Evolutionary conservation across 2,113 vertebrate species (phyloP).

Genomic region (Sprattus sprattus): DNA sequence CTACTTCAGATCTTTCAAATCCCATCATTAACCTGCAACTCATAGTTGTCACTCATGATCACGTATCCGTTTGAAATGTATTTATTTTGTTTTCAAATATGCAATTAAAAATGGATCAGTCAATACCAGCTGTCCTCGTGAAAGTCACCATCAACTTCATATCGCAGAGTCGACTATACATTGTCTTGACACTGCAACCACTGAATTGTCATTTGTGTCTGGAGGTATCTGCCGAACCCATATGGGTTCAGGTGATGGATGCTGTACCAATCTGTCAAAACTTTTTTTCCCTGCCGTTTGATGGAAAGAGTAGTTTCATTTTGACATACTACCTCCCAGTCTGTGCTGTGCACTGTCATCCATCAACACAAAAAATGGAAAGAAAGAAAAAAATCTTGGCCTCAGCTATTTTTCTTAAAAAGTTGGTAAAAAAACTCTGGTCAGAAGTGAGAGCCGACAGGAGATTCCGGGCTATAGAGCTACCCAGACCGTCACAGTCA

Average conservation of each 20-base stretch:
- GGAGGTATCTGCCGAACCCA: not conserved
- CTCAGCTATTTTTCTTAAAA: not conserved
- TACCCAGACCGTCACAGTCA: no score
- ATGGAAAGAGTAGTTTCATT: slow-evolving; percentile 3
- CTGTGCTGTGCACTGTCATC: not conserved
- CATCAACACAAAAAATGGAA: not conserved
- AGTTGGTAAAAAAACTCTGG: not conserved
- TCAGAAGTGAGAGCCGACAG: not conserved
- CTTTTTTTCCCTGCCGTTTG: not conserved
- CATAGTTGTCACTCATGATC: not conserved
- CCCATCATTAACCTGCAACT: not conserved
- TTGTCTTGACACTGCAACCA: not conserved
- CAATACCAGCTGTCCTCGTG: not conserved
- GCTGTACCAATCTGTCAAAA: slow-evolving; percentile 1
- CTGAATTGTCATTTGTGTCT: not conserved
- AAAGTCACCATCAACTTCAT: not conserved
- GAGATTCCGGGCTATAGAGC: not conserved
- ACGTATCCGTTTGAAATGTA: not conserved
- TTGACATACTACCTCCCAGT: slow-evolving; percentile 8
- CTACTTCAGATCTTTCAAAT: not conserved
- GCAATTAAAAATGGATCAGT: no score
- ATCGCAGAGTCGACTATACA: not conserved
- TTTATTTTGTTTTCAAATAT: no score
- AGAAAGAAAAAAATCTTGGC: not conserved
- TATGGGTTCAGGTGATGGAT: not conserved